Evolutionary conservation across 2,113 vertebrate species (phyloP), one percentile per base, ranked within the genome.

Genomic region (Cranoglanis bouderius): DNA sequence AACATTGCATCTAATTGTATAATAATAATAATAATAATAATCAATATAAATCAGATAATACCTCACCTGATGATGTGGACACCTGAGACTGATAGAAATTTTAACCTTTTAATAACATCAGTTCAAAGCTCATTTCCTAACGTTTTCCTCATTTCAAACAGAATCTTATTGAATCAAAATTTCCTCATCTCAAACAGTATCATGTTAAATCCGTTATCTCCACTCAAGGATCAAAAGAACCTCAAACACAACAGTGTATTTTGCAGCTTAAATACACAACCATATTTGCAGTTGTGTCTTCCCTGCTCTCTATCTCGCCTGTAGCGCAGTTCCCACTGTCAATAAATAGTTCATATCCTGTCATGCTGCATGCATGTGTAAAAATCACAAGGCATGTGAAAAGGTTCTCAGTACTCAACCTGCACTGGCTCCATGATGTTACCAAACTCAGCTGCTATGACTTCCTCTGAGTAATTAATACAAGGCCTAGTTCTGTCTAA

Each of bases 331-430:
- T 89, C 93, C 91, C 92, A 91, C 90, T 92, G 91, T 90, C 91
- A 74, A 92, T 93, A 92, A 93, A 94, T 93, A 43, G 92, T 94
- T 94, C 92, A 95, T 94, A 91, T 92, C 91, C 91, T 93, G 94
- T 94, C 92, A 92, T 85, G 92, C 90, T 84, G 90, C 92, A 93
- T 92, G 92, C 91, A 91, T 90, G 90, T 65, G 86, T 92, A 93
- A 94, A 94, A 94, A 92, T 94, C 92, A 93, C 92, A 92, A 92
- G 72, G 91, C 93, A 85, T 93, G 90, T 88, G 92, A 86, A 85
- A 85, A 57, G n/a, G 35, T 82, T 32, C 55, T 26, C 40, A 8
- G 81, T 80, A 82, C 63, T 65, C 82, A 90, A 91, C 75, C 14
- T 87, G 65, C 72, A 40, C 63, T 74, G 55, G 24, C 57, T 85